Percentiles rank a stretch among this genome's conserved stretches.
Conservation (phyloP, 1,140 invertebrate species). For the Daktulosphaira vitifoliae region DNA sequence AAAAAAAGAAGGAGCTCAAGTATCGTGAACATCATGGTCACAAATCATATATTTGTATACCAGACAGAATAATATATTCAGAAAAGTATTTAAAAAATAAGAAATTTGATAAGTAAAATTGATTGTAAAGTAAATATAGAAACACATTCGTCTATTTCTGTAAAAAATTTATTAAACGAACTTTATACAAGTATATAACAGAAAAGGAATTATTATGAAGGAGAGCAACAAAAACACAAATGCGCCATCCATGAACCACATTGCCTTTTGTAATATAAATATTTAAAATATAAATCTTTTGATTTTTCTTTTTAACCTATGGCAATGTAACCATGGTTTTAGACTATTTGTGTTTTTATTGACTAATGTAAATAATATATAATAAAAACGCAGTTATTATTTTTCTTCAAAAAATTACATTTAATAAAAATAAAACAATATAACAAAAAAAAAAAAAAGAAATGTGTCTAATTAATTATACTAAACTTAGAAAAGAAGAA, state of each 20-base stretch:
- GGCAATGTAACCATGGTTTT: constrained; percentile 37
- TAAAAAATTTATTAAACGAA: no score
- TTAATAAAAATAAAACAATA: constrained; percentile 33
- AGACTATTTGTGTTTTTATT: constrained; percentile 37
- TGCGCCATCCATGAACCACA: constrained; percentile 37
- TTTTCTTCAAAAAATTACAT: constrained; percentile 29
- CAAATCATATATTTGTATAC: background rate
- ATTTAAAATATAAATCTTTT: constrained; percentile 8
- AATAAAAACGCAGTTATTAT: constrained; percentile 26
- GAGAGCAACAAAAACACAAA: constrained; percentile 36
- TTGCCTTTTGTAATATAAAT: constrained; percentile 29
- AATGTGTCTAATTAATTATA: constrained; percentile 26
- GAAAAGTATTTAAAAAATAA: no score
- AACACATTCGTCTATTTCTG: no score
- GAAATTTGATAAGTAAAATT: no score
- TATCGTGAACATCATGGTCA: background rate
- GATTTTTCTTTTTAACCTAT: constrained; percentile 24
- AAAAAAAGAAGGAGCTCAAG: constrained; percentile 16
- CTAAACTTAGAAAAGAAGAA: constrained; percentile 29
- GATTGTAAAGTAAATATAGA: no score
- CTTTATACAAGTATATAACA: no score
- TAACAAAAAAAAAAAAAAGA: constrained; percentile 31
- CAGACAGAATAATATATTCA: no score
- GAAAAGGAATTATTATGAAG: constrained; percentile 8
- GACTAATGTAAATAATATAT: constrained; percentile 22